Evolutionary conservation across 2,888 invertebrate genomes (phyloP), one percentile per base, ranked within the genome.

Genomic region (Metallyticus violacea): DNA sequence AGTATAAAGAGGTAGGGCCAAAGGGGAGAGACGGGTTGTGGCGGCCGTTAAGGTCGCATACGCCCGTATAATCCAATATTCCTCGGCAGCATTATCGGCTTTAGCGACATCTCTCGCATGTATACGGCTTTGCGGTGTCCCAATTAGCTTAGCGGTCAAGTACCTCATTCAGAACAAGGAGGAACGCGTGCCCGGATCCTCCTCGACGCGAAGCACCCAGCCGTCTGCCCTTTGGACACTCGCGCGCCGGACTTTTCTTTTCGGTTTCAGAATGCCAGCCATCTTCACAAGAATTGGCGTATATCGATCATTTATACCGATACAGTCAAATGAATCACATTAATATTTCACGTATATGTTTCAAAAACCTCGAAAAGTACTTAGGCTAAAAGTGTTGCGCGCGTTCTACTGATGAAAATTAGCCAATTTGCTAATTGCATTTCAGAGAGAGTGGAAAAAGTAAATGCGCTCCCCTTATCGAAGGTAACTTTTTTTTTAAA

Each of bases 81-180:
- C 77, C 77, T 28, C 28, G 7, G 83, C 77, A 83, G 83, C 77
- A 83, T 83, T 76, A 83, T 83, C 76, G 82, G 82, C 76, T 83
- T 83, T 83, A 83, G 76, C 27, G 30, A 77, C 27, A 77, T 77
- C 77, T 76, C 76, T 83, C 28, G 83, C 83, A 83, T 83, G 83
- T 83, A 29, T 83, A 83, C 77, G 83, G 83, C 83, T 83, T 77
- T 83, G 83, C 29, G 83, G 83, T 77, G 83, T 77, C 77, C 77
- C 77, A 77, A 83, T 83, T 77, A 77, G 83, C 83, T 27, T 77
- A 83, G 62, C 77, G 83, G 83, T 83, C 77, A 83, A 83, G 77
- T 83, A 7, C 86, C 84, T 81, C 80, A 77, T 25, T 28, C 30
- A 62, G n/a, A 25, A 26, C 79, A n/a, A n/a, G n/a, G n/a, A n/a